Conservation (phyloP, 1,140 invertebrate genomes). For the Drosophila repleta region DNA sequence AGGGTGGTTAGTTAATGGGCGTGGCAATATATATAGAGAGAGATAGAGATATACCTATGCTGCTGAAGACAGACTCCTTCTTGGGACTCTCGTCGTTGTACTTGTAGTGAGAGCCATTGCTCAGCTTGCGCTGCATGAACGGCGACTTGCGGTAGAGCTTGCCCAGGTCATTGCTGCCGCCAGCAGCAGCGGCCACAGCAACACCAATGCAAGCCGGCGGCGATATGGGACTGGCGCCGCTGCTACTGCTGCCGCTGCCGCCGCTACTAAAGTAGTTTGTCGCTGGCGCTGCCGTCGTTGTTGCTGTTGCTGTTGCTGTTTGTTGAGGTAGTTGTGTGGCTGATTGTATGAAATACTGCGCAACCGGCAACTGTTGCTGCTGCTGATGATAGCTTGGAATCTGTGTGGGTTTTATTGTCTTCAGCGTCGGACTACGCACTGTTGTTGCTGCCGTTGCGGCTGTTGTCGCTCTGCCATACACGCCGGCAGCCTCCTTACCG, state of each 20-base stretch:
- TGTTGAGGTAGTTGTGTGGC: conserved; percentile 81
- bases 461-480: conserved; percentile 10
- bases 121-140: conserved; percentile 78
- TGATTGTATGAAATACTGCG: conserved; percentile 76
- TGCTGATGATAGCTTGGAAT: conserved; percentile 77
- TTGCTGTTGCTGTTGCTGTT: conserved; percentile 13
- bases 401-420: conserved; percentile 76
- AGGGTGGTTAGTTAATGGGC: not conserved
- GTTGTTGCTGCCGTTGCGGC: conserved; percentile 2
- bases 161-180: conserved; percentile 46
- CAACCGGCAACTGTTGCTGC: conserved; percentile 34
- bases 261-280: conserved; percentile 58
- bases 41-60: conserved; percentile 50
- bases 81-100: conserved; percentile 77
- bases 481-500: conserved; percentile 31
- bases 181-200: too few relatives aligned
- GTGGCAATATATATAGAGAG: not conserved
- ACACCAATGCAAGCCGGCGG: conserved; percentile 23
- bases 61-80: conserved; percentile 80
- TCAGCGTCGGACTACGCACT: conserved; percentile 39
- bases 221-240: conserved; percentile 28
- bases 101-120: conserved; percentile 66
- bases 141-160: conserved; percentile 80
- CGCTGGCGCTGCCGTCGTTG: conserved; percentile 19
- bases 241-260: conserved; percentile 35